Evolutionary conservation across 2,113 vertebrate genomes (phyloP).

Genomic region (Mungos mungo): DNA sequence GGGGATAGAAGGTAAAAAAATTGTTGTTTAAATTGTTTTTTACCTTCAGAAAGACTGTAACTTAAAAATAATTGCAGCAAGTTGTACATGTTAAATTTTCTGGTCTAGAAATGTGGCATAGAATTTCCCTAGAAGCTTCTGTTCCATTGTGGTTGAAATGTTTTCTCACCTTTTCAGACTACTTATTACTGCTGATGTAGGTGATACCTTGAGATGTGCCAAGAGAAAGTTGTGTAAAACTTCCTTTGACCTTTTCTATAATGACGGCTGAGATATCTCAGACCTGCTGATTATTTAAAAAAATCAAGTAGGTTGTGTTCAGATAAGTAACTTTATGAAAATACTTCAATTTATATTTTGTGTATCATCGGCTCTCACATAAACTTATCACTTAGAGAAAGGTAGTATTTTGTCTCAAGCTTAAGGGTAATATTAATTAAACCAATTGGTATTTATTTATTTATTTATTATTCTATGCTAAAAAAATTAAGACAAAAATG

Average conservation of each 20-base stretch:
- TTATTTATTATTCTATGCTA: background rate
- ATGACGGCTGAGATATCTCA: background rate
- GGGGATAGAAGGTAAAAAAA: background rate
- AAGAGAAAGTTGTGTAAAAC: slow-evolving; percentile 57
- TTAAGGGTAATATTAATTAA: slow-evolving; percentile 14
- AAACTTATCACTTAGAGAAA: slow-evolving; percentile 1
- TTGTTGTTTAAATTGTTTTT: background rate
- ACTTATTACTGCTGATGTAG: slow-evolving; percentile 40
- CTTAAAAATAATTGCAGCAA: background rate
- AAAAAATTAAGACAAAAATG: background rate
- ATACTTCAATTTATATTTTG: background rate
- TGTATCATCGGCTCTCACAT: background rate
- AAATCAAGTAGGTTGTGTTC: slow-evolving; percentile 38
- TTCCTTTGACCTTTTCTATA: slow-evolving; percentile 56
- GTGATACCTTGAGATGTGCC: slow-evolving; percentile 28
- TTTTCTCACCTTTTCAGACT: slow-evolving; percentile 63
- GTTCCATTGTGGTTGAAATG: slow-evolving; percentile 65
- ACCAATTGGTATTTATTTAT: background rate
- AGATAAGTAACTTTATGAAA: slow-evolving; percentile 6
- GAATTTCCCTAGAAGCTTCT: slow-evolving; percentile 48
- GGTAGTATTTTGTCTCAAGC: background rate
- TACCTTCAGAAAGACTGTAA: background rate
- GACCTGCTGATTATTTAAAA: background rate
- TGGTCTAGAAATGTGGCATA: background rate
- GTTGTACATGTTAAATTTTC: background rate